Percentiles rank a stretch among this genome's conserved stretches.
phyloP scores from a whole-genome alignment of 2,113 vertebrate species.

The Athene noctua region DNA sequence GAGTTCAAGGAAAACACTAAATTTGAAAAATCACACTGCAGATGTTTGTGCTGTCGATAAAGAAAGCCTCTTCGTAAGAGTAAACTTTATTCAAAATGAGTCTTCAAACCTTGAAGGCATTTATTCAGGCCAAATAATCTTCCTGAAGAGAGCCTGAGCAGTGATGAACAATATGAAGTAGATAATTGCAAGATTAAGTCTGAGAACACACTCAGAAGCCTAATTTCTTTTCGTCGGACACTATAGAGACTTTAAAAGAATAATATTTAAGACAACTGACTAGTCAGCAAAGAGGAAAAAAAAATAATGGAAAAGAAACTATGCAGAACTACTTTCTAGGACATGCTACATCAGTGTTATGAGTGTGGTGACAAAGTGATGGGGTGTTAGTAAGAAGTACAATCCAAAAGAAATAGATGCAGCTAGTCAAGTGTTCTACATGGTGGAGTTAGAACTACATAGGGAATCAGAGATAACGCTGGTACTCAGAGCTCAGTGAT shows the following conservation, averaged over 20 bases:
- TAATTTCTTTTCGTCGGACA: neutral
- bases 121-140: neutral
- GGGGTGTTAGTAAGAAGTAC: neutral
- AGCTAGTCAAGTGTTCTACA: neutral
- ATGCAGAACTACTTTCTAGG: neutral
- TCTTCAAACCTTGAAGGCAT: neutral
- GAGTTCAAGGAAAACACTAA: neutral
- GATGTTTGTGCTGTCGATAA: neutral
- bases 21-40: neutral
- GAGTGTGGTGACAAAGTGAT: neutral
- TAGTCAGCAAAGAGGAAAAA: neutral
- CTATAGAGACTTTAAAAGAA: neutral
- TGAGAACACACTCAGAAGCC: neutral
- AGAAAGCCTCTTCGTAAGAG: neutral
- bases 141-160: neutral
- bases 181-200: slow-evolving; percentile 17
- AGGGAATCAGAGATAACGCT: neutral
- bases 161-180: neutral
- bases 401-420: neutral
- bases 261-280: neutral
- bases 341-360: neutral
- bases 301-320: neutral
- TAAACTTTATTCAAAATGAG: neutral
- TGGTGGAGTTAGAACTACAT: fast-evolving
- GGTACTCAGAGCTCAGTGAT: neutral